Evolutionary conservation across 2,797 vertebrate genomes (phyloP).

Genomic region (Discoglossus pictus): DNA sequence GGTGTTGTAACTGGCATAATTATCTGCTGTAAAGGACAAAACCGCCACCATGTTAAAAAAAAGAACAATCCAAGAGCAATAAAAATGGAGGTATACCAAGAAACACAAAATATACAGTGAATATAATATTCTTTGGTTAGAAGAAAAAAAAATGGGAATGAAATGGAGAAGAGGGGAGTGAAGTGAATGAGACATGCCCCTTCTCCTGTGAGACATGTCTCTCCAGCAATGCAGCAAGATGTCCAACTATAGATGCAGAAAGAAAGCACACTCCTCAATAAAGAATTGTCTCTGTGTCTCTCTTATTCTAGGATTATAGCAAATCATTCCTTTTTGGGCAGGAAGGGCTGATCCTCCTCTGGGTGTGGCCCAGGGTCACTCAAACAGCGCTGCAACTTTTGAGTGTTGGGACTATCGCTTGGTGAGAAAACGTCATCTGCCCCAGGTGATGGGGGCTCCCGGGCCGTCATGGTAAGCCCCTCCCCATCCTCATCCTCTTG

Average conservation of each 20-base stretch:
- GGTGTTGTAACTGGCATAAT: no score
- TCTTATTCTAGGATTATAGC: no score
- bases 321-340: constrained; percentile 64
- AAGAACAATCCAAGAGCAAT: no score
- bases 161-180: constrained; percentile 47
- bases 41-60: constrained; percentile 27
- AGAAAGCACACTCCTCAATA: background rate
- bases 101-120: constrained; percentile 28
- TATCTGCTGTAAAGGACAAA: no score
- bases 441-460: constrained; percentile 62
- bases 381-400: constrained; percentile 86
- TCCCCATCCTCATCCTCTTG: constrained; percentile 66
- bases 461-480: constrained; percentile 79
- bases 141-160: constrained; percentile 48
- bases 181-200: constrained; percentile 32
- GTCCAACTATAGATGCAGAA: background rate
- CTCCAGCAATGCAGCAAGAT: constrained; percentile 1
- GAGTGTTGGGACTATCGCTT: constrained; percentile 69
- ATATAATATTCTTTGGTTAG: constrained; percentile 40
- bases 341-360: constrained; percentile 85
- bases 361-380: constrained; percentile 90
- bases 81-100: constrained; percentile 20
- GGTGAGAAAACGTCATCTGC: constrained; percentile 71
- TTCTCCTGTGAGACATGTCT: no score
- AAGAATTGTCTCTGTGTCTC: background rate